Evolutionary conservation across 2,888 invertebrate genomes (phyloP), one percentile per base, ranked within the genome.

Genomic region (Autographa pulchrina): DNA sequence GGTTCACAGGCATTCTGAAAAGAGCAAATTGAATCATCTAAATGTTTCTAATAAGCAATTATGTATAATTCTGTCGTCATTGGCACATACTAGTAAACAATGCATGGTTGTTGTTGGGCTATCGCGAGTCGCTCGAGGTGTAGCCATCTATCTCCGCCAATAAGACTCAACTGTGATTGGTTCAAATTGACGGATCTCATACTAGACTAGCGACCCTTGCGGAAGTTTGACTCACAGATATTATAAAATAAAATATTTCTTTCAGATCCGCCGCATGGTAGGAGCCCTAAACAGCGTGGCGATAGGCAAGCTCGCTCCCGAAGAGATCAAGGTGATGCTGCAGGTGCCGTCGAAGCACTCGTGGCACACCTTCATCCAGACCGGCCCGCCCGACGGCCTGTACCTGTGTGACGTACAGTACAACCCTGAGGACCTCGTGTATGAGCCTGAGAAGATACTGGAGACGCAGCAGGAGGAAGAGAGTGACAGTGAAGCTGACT

Each of bases 221-320:
- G 25, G 25, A 25, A n/a, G 1, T 25, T 25, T 25, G 1, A 25
- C 25, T 25, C 25, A 25, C 25, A 25, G 25, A 25, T 2, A 25
- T 25, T 25, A 25, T 25, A 25, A 25, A 11, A 3, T 2, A 14
- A 14, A n/a, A 31, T 0, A 59, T 56, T 18, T 60, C 13, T 83
- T 92, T 93, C 92, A 98, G 98, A 97, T 98, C 59, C 97, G 98
- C 65, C 97, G 98, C 72, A 98, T 98, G 90, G 96, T 98, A 69
- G 97, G 97, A 58, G 91, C 97, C 6, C 87, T 98, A 60, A 89
- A 98, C 65, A 95, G 96, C 7, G 96, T 97, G 1, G 98, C 97
- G 8, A 90, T 90, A 74, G 97, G 97, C 65, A 95, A 90, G 82
- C 90, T 98, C 61, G 96, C 96, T 43, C 93, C 96, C 60, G 96